Evolutionary conservation across 92 coral and sea anemone genomes (phyloP).

Genomic region (Anthopleura xanthogrammica): DNA sequence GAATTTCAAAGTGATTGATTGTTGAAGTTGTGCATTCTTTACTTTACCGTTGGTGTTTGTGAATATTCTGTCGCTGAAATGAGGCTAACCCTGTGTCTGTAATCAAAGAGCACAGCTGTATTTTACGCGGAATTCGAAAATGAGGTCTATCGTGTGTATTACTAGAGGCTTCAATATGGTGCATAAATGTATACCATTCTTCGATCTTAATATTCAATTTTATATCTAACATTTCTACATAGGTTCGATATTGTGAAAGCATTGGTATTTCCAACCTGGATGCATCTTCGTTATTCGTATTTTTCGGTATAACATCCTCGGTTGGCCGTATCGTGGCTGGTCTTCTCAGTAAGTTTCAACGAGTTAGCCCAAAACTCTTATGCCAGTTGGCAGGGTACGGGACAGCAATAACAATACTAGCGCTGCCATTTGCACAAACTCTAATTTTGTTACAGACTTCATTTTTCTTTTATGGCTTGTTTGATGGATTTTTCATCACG

Average conservation of each 20-base stretch:
- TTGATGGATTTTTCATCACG: neutral
- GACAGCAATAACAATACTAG: neutral
- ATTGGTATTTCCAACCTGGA: neutral
- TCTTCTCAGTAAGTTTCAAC: neutral
- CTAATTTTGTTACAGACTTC: neutral
- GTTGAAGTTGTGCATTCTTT: no score
- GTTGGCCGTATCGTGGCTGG: neutral
- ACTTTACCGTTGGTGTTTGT: no score
- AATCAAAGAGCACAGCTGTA: no score
- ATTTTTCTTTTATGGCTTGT: constrained; percentile 6
- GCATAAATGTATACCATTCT: no score
- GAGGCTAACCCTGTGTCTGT: no score
- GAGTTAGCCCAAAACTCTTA: neutral
- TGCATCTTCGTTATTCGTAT: neutral
- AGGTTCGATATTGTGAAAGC: neutral
- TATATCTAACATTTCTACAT: neutral
- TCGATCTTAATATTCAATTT: no score
- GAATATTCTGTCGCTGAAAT: no score
- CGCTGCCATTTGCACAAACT: neutral
- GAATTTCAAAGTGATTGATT: no score
- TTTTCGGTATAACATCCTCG: constrained; percentile 1
- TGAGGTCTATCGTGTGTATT: no score
- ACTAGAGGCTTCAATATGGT: neutral
- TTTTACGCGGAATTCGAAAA: no score
- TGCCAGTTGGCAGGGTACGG: neutral